phyloP scores from a whole-genome alignment of 2,888 invertebrate genomes.

The Oscheius onirici region DNA sequence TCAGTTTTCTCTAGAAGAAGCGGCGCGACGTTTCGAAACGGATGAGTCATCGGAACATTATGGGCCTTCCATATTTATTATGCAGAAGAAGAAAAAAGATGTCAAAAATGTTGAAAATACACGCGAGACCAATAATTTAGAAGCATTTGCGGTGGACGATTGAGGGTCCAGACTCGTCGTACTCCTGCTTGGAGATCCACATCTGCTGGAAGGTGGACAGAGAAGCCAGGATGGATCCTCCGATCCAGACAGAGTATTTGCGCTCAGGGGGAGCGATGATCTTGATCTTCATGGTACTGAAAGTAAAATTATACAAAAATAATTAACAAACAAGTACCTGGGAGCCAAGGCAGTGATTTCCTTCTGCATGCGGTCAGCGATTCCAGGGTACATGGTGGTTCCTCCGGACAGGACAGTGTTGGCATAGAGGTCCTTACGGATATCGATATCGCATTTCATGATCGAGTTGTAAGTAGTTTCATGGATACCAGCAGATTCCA shows the following conservation, averaged over 20 bases:
- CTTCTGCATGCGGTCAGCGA: conserved; percentile 96
- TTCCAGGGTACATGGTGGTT: conserved; percentile 91
- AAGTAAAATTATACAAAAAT: conserved; percentile 21
- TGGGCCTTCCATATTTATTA: conserved; percentile 23
- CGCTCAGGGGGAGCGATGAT: conserved; percentile 80
- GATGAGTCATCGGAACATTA: background rate
- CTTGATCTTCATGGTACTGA: conserved; percentile 77
- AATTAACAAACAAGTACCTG: conserved; percentile 46
- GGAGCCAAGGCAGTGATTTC: conserved; percentile 76
- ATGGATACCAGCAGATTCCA: conserved; percentile 66
- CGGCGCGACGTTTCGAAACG: background rate
- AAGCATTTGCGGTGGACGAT: conserved; percentile 65
- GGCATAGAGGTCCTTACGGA: conserved; percentile 84
- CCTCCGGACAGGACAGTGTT: conserved; percentile 72
- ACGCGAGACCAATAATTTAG: conserved; percentile 44
- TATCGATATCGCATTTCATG: conserved; percentile 94
- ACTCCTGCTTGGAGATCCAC: conserved; percentile 77
- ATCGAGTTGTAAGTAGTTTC: conserved; percentile 82
- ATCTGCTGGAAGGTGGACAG: conserved; percentile 89
- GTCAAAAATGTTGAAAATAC: background rate
- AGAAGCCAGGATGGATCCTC: conserved; percentile 93
- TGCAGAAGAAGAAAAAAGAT: conserved; percentile 26
- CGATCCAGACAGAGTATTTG: conserved; percentile 98
- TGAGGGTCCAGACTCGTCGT: conserved; percentile 65
- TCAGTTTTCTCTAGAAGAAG: background rate